Evolutionary conservation across 2,797 vertebrate genomes (phyloP).

Genomic region (Tamandua tetradactyla): DNA sequence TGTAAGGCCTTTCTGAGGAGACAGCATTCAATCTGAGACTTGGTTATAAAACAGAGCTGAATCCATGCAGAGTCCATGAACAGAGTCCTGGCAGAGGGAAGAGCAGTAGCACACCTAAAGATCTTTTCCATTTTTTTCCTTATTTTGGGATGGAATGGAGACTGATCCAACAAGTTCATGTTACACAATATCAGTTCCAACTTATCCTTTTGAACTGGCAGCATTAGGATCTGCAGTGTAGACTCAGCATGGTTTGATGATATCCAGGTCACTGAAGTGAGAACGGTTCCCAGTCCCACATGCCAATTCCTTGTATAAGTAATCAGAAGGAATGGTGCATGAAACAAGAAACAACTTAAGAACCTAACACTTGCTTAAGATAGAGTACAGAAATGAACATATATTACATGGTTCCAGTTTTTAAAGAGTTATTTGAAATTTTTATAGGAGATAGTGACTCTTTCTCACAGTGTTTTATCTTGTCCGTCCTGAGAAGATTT

Average conservation of each 20-base stretch:
- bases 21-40: not conserved
- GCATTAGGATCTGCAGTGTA: not conserved
- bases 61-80: not conserved
- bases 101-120: not conserved
- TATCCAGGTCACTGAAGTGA: not conserved
- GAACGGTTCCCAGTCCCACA: not conserved
- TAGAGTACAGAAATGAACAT: not conserved
- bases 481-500: constrained; percentile 12
- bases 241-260: not conserved
- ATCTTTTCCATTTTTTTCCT: not conserved
- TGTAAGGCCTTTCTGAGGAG: not conserved
- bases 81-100: not conserved
- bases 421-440: constrained; percentile 58
- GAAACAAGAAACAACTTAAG: not conserved
- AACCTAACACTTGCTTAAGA: not conserved
- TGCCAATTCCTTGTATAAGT: not conserved
- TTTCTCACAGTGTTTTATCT: not conserved
- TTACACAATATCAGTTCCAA: not conserved
- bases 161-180: not conserved
- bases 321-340: not conserved
- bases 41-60: not conserved
- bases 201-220: not conserved
- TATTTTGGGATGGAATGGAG: not conserved
- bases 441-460: not conserved
- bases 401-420: not conserved